Percentiles rank a stretch among this genome's conserved stretches.
Evolutionary conservation across 2,797 vertebrate genomes (phyloP).

Genomic region (Pteropus rufus): DNA sequence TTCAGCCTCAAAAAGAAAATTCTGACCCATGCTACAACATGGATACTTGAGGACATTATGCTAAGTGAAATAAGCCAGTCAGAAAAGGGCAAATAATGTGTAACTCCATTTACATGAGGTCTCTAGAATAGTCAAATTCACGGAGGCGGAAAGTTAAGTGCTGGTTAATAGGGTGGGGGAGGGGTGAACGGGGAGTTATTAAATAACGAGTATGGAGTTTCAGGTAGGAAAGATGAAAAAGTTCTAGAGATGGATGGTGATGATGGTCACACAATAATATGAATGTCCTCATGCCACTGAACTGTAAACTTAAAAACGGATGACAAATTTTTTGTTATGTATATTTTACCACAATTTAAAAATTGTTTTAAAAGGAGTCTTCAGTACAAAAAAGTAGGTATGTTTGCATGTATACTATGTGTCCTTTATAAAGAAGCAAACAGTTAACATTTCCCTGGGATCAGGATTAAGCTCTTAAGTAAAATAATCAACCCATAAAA

Average conservation of each 20-base stretch:
- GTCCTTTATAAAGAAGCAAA: background rate
- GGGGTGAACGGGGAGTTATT: background rate
- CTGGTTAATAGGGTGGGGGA: background rate
- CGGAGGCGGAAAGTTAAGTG: background rate
- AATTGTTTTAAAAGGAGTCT: background rate
- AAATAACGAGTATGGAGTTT: background rate
- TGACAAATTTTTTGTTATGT: background rate
- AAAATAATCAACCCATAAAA: background rate
- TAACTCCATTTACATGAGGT: background rate
- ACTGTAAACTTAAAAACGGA: background rate
- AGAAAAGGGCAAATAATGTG: background rate
- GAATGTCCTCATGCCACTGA: background rate
- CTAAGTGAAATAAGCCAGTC: background rate
- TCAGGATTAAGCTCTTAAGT: background rate
- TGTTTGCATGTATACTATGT: background rate
- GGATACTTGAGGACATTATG: background rate
- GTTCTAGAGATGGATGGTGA: background rate
- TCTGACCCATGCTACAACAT: background rate
- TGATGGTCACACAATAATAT: background rate
- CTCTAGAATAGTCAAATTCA: background rate
- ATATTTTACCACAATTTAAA: background rate
- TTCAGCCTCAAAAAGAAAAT: background rate
- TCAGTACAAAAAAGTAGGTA: background rate
- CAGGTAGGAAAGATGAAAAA: background rate
- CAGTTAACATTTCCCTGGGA: background rate